Evolutionary conservation across 1,140 invertebrate species (phyloP).

Genomic region (Leucophenga varia): DNA sequence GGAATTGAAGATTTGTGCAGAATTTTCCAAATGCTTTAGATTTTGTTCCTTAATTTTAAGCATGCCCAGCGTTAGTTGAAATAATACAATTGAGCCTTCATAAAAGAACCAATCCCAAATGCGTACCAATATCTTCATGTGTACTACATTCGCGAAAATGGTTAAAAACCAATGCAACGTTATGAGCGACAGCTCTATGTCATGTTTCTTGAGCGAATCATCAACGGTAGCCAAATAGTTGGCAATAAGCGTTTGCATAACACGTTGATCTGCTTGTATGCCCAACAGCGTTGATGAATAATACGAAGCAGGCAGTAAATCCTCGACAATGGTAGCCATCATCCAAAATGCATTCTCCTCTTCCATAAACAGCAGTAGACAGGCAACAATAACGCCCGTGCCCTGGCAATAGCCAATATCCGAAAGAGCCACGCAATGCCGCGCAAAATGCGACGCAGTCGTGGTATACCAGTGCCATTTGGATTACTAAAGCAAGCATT

Average conservation of each 20-base stretch:
- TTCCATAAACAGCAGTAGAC: constrained; percentile 90
- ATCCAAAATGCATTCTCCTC: constrained; percentile 99
- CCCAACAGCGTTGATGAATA: constrained; percentile 90
- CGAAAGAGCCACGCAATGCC: constrained; percentile 95
- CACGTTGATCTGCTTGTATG: constrained; percentile 91
- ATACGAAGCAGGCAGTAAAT: constrained; percentile 95
- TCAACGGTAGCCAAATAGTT: constrained; percentile 90
- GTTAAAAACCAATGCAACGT: constrained; percentile 98
- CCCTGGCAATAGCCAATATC: constrained; percentile 99
- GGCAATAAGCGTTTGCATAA: constrained; percentile 85
- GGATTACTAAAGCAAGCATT: constrained; percentile 96
- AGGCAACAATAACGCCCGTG: constrained; percentile 95
- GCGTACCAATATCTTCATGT: constrained; percentile 88
- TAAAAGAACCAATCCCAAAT: constrained; percentile 98
- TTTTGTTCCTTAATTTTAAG: constrained; percentile 89
- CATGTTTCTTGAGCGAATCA: constrained; percentile 85
- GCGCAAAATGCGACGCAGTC: constrained; percentile 86
- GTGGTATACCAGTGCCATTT: constrained; percentile 86
- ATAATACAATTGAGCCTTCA: constrained; percentile 94
- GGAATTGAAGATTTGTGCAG: constrained; percentile 95
- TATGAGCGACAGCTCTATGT: constrained; percentile 94
- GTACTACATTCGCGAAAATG: constrained; percentile 96
- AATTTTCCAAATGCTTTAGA: constrained; percentile 81
- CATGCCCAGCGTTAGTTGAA: constrained; percentile 94
- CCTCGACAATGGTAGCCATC: constrained; percentile 97